A percentile compares a stretch with the other conserved stretches of the same genome.
These are phyloP conservation scores for Oreohelix idahoensis DNA, from an alignment of 1,140 invertebrate species.

Conservation along the genomic window DNA sequence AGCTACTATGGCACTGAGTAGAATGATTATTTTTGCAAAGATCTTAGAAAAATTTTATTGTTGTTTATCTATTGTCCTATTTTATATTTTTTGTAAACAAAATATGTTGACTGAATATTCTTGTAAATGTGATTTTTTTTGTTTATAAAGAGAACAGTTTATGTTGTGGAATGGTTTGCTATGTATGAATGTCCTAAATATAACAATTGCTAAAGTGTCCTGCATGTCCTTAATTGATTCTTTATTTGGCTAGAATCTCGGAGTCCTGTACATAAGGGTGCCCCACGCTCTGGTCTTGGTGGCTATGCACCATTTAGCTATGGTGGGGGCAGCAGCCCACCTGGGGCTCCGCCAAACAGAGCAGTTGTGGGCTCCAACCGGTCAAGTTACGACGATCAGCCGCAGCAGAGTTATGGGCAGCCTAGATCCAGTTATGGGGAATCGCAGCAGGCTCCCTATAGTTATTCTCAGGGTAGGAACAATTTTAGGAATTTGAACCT, in stretches of 20 bases:
- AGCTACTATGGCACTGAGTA: too few relatives aligned
- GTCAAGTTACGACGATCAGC: slow-evolving; percentile 17
- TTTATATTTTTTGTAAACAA: too few relatives aligned
- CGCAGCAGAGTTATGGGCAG: background rate
- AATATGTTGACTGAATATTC: too few relatives aligned
- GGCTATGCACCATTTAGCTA: slow-evolving; percentile 30
- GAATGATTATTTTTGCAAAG: too few relatives aligned
- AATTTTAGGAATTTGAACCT: background rate
- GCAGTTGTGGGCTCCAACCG: background rate
- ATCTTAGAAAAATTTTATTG: too few relatives aligned
- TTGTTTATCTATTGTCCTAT: too few relatives aligned
- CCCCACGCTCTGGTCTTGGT: background rate
- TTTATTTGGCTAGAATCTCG: slow-evolving; percentile 7
- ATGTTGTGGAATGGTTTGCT: too few relatives aligned
- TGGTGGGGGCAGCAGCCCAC: background rate
- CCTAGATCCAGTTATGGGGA: background rate
- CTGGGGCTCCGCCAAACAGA: background rate
- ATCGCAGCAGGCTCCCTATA: slow-evolving; percentile 13
- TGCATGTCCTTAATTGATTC: background rate
- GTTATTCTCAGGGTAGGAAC: slow-evolving; percentile 19
- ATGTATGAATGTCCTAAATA: too few relatives aligned
- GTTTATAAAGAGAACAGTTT: too few relatives aligned
- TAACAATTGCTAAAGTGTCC: too few relatives aligned
- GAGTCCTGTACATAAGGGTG: slow-evolving; percentile 20
- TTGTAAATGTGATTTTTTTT: too few relatives aligned